Conservation (phyloP, 2,113 vertebrate species). For the Gymnobelideus leadbeateri region DNA sequence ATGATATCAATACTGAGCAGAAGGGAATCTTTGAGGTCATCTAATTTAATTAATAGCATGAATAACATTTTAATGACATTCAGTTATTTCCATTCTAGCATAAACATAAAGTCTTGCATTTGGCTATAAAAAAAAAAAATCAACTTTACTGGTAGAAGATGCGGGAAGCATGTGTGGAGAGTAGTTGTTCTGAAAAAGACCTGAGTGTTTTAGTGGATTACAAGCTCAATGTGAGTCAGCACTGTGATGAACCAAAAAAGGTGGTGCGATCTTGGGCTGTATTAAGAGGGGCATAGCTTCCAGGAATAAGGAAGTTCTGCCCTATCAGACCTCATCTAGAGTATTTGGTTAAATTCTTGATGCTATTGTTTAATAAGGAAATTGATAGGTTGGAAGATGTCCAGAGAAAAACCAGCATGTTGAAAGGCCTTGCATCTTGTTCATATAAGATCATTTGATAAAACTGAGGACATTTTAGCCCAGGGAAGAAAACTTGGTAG, state of each 20-base stretch:
- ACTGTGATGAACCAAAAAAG: not conserved
- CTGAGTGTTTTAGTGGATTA: not conserved
- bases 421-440: not conserved
- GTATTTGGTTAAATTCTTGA: not conserved
- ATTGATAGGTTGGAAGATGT: not conserved
- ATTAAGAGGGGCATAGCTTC: not conserved
- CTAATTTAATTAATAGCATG: too few relatives aligned
- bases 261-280: not conserved
- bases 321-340: not conserved
- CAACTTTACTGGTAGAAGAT: not conserved
- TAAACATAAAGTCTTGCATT: not conserved
- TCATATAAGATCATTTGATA: not conserved
- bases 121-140: not conserved
- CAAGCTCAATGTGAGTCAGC: not conserved
- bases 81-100: too few relatives aligned
- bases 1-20: too few relatives aligned
- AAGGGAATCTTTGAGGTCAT: too few relatives aligned
- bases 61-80: too few relatives aligned
- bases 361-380: not conserved
- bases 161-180: not conserved
- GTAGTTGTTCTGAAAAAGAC: not conserved
- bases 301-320: not conserved
- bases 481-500: not conserved
- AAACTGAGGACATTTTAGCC: not conserved
- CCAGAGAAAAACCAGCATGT: not conserved